Evolutionary conservation across 1,140 invertebrate species (phyloP).

Genomic region (Phocides pigmalion): DNA sequence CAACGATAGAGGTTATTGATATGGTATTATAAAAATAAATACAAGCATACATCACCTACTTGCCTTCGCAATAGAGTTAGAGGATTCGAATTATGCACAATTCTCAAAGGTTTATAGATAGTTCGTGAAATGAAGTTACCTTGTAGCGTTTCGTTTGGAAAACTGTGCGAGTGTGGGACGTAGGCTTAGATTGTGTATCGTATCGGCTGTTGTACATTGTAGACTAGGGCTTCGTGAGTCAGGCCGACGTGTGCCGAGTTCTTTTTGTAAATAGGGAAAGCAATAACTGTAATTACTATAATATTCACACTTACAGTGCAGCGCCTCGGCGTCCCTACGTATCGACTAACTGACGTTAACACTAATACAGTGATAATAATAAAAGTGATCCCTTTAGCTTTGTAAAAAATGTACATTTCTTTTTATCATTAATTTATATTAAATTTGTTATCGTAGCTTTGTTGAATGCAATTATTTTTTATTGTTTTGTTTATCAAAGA

Average conservation of each 20-base stretch:
- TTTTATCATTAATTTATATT: conserved; percentile 82
- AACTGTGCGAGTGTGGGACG: conserved; percentile 25
- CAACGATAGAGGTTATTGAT: conserved; percentile 47
- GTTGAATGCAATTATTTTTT: conserved; percentile 83
- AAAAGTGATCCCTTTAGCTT: conserved; percentile 75
- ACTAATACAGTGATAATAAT: conserved; percentile 72
- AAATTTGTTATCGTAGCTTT: conserved; percentile 83
- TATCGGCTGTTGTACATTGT: conserved; percentile 27
- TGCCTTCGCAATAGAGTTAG: conserved; percentile 69
- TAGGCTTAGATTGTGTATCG: conserved; percentile 10
- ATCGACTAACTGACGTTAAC: conserved; percentile 49
- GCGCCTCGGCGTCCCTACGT: conserved; percentile 17
- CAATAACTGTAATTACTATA: conserved; percentile 42
- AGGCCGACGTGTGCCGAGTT: conserved; percentile 26
- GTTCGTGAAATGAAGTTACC: conserved; percentile 69
- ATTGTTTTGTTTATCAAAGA: conserved; percentile 82
- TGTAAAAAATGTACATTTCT: conserved; percentile 82
- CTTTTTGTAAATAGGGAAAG: conserved; percentile 57
- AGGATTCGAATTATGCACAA: conserved; percentile 70
- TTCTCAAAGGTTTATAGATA: conserved; percentile 55
- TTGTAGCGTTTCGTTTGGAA: conserved; percentile 55
- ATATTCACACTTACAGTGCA: conserved; percentile 13
- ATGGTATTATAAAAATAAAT: conserved; percentile 47
- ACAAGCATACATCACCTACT: conserved; percentile 69
- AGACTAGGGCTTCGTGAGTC: conserved; percentile 29